Percentiles rank a stretch among this genome's conserved stretches.
Evolutionary conservation across 2,113 vertebrate species (phyloP).

Genomic region (Alethe diademata): DNA sequence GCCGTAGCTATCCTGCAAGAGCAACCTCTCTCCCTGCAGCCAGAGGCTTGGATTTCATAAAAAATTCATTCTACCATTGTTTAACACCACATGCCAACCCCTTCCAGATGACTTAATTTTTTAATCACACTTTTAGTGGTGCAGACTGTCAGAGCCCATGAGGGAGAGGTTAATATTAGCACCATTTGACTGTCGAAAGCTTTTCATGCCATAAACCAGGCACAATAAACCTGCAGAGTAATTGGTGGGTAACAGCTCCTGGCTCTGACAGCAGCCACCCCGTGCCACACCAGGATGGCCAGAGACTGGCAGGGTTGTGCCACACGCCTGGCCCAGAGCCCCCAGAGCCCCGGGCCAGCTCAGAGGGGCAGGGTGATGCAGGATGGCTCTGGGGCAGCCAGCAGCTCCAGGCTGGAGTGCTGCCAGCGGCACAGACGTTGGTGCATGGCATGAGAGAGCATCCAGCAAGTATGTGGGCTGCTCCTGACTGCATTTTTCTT

Average conservation of each 20-base stretch:
- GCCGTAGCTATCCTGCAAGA: neutral
- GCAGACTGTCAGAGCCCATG: slow-evolving; percentile 28
- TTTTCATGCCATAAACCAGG: slow-evolving; percentile 64
- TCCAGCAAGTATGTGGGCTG: neutral
- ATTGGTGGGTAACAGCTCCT: slow-evolving; percentile 67
- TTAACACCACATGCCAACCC: slow-evolving; percentile 60
- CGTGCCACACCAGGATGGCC: neutral
- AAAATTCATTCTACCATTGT: slow-evolving; percentile 28
- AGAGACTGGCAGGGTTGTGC: accelerated
- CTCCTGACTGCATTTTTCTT: neutral
- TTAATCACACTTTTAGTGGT: slow-evolving; percentile 68
- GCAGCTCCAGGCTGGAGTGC: neutral
- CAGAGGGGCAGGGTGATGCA: accelerated
- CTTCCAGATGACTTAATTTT: slow-evolving; percentile 74
- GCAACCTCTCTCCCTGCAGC: neutral
- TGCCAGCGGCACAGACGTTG: accelerated
- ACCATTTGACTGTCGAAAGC: slow-evolving; percentile 63
- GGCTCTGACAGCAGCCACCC: slow-evolving; percentile 43
- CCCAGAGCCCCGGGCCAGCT: accelerated
- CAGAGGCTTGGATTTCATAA: neutral
- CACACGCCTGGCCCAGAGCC: accelerated
- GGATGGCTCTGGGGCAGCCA: accelerated
- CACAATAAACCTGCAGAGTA: slow-evolving; percentile 67
- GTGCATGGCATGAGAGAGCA: accelerated
- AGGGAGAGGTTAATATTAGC: slow-evolving; percentile 74